Evolutionary conservation across 92 coral and sea anemone genomes (phyloP), one percentile per base, ranked within the genome.

Genomic region (Zoanthus sansibaricus): DNA sequence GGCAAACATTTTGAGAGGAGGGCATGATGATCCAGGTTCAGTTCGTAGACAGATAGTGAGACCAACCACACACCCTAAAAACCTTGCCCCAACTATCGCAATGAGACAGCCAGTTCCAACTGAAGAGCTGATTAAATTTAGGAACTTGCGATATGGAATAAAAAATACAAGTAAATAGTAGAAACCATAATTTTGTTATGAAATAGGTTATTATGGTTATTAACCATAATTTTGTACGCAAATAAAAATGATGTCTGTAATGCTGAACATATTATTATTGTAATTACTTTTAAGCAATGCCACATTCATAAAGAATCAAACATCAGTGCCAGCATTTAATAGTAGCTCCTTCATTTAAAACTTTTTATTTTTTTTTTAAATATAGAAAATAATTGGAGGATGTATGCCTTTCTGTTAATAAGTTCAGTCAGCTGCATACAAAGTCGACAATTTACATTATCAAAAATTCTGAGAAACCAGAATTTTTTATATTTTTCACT

Each of bases 51-150:
- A 47, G 73, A 76, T 82, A n/a, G 52, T 68, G 80, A 44, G 77
- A 30, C 71, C 87, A 72, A 42, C 25, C 42, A 72, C 76, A 37
- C 76, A 86, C 89, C 89, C 89, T 46, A 55, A 75, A 45, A 75
- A 75, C 89, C 68, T 75, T 86, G 89, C 89, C 78, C 89, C 83
- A 86, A 58, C 89, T 14, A 86, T 58, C 76, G 83, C 75, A 31
- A 86, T 86, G 89, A 75, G 71, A 76, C 54, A 72, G 52, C 82
- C 82, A 25, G 48, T 86, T 42, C 89, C 89, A 86, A 75, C 76
- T 33, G 76, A 72, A 72, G 76, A 72, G 16, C 49, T 72, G 76
- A 72, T 72, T 72, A 72, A 72, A 72, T 72, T 72, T 72, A 72
- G 76, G 52, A 72, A 37, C 51, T 72, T 72, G 76, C 18, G 52